Evolutionary conservation across 2,888 invertebrate genomes (phyloP), one percentile per base, ranked within the genome.

Genomic region (Nomada lathburiana): DNA sequence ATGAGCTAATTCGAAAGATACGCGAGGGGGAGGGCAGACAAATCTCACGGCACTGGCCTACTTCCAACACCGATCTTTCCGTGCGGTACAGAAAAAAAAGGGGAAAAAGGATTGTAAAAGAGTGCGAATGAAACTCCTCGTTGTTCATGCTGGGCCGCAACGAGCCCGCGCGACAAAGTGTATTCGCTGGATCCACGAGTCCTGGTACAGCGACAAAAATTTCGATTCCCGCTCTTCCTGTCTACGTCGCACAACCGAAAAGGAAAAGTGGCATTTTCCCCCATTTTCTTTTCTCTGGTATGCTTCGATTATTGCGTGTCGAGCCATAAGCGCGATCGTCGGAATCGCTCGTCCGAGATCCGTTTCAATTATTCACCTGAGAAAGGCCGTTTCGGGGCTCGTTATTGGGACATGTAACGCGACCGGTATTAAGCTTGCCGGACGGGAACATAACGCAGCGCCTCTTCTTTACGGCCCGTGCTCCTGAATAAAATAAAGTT

Each of bases 31-130:
- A 71, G 65, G 74, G 77, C 50, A 76, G 80, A 85, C 82, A 80
- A 84, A 86, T 85, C 84, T 36, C 44, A 29, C 83, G 88, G 83
- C 89, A 89, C 85, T 90, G 91, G 91, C 91, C 91, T 80, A 90
- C 86, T 88, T 89, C 81, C 78, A 20, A 26, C 29, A 29, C 50
- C 62, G n/a, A 57, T 11, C 20, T 29, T 52, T 50, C 64, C 60
- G 60, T 64, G 57, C 50, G 23, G 9, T 10, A 29, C n/a, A 44
- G 55, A 59, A 63, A 71, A 47, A 47, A 16, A 1, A 13, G 3
- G 47, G 47, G 16, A 5, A 7, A 36, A 1, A 36, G 16, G 47
- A 47, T 47, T 0, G 13, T 13, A 11, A 16, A 47, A 0, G 16
- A 13, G 16, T 47, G 47, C 52, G 57, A 63, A 64, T 16, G 60